Conservation (phyloP, 2,888 invertebrate species). For the Agrotis exclamationis region DNA sequence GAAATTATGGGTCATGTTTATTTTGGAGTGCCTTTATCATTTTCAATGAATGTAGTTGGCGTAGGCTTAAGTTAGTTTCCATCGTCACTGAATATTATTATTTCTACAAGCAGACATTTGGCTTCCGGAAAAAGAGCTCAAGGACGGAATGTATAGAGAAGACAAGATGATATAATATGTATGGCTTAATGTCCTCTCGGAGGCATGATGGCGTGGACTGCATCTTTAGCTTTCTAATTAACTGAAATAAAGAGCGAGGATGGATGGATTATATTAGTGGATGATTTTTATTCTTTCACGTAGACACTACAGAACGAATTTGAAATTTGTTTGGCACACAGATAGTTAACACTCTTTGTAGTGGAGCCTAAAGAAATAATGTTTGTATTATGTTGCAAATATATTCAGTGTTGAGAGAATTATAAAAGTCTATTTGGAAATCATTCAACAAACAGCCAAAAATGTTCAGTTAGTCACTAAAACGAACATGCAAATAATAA, state of each 20-base stretch:
- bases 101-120: neutral
- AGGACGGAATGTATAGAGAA: neutral
- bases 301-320: too few species aligned
- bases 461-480: neutral
- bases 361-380: too few species aligned
- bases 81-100: neutral
- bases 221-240: too few species aligned
- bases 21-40: neutral
- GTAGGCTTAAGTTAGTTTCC: neutral
- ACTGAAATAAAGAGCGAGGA: too few species aligned
- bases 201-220: neutral
- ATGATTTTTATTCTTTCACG: too few species aligned
- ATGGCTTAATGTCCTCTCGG: neutral
- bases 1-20: neutral
- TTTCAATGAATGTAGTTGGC: neutral
- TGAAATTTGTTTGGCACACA: too few species aligned
- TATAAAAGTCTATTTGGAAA: too few species aligned
- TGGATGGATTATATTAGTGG: too few species aligned
- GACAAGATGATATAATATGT: too few species aligned
- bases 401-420: too few species aligned
- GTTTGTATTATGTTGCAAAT: too few species aligned
- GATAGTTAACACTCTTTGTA: too few species aligned
- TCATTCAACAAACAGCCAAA: neutral
- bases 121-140: neutral
- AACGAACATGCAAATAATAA: neutral